Base-by-base conservation (phyloP, 2,888 invertebrate genomes). In the Fabriciana adippe region DNA sequence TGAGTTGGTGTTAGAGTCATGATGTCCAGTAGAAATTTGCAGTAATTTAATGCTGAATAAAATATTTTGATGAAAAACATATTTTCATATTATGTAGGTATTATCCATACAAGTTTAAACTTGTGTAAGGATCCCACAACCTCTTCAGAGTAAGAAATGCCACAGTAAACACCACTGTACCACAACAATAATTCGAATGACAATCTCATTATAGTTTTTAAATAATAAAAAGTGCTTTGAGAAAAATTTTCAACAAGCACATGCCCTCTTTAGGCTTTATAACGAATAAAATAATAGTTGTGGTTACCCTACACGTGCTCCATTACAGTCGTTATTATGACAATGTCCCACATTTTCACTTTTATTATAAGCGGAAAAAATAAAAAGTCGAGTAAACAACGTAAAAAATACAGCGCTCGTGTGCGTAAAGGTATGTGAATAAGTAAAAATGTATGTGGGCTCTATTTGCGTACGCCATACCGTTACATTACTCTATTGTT, bases 301-400 rank as follows among this genome's bases (percentile, higher is more conserved):
- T 14, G 48, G 48, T 59, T 51, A 35, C 41, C 16, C 15, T 15
- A 45, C 54, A 66, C 31, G 31, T 51, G 53, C 54, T 50, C 35
- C 35, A 31, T 66, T 60, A 55, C 31, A 45, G 57, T n/a, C 47
- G 54, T 65, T 47, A 47, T 66, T 54, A 60, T 48, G 18, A 66
- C 55, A 66, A 66, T 60, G 60, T 48, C 55, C 66, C 48, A 60
- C 60, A 60, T 66, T 66, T 60, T 60, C 59, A 59, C 66, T 66
- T 66, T 66, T 60, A 66, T 60, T 53, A 59, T 16, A 31, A 64
- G 53, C 51, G 8, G 45, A 51, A 51, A 16, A 56, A 65, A 65
- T 57, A 57, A 63, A 41, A 63, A 64, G 63, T 48, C 31, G 31
- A 16, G 18, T 65, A 57, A 57, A 65, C 57, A 56, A 65, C 48